A percentile compares a stretch with the other conserved stretches of the same genome.
Conservation (phyloP, 2,113 vertebrate species). For the Paralichthys olivaceus region DNA sequence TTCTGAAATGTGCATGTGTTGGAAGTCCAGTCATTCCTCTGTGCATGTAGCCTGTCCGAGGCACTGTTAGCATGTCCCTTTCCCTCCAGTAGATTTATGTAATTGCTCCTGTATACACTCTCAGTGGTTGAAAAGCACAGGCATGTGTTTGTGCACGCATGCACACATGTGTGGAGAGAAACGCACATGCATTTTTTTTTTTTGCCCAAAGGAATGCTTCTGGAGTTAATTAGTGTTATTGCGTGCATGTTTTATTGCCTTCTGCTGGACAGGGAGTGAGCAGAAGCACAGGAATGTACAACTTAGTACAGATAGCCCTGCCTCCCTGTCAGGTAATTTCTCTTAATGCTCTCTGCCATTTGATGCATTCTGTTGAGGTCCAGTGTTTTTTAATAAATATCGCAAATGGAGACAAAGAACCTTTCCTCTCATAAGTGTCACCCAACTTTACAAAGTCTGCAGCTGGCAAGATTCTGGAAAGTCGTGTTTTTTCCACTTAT, state of each 20-base stretch:
- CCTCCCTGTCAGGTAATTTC: slow-evolving; percentile 67
- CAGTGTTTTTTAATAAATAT: slow-evolving; percentile 52
- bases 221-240: slow-evolving; percentile 81
- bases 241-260: slow-evolving; percentile 72
- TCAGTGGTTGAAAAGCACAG: slow-evolving; percentile 33
- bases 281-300: slow-evolving; percentile 68
- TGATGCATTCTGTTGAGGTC: slow-evolving; percentile 33
- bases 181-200: slow-evolving; percentile 23
- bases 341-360: slow-evolving; percentile 42
- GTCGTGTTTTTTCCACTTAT: slow-evolving; percentile 24
- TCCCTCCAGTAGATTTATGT: slow-evolving; percentile 50
- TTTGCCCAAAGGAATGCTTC: slow-evolving; percentile 71
- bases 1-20: slow-evolving; percentile 27
- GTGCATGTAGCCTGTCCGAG: slow-evolving; percentile 49
- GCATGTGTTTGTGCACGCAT: slow-evolving; percentile 30
- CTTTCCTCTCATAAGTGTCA: not conserved
- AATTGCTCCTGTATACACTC: slow-evolving; percentile 56
- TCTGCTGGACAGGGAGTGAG: slow-evolving; percentile 70
- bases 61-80: slow-evolving; percentile 41
- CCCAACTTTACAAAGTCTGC: slow-evolving; percentile 42
- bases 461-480: slow-evolving; percentile 14
- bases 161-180: slow-evolving; percentile 32
- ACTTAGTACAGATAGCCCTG: slow-evolving; percentile 61
- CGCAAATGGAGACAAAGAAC: slow-evolving; percentile 37
- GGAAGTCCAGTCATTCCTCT: slow-evolving; percentile 37